Conservation (phyloP, 2,888 invertebrate species). For the Spodoptera exigua region DNA sequence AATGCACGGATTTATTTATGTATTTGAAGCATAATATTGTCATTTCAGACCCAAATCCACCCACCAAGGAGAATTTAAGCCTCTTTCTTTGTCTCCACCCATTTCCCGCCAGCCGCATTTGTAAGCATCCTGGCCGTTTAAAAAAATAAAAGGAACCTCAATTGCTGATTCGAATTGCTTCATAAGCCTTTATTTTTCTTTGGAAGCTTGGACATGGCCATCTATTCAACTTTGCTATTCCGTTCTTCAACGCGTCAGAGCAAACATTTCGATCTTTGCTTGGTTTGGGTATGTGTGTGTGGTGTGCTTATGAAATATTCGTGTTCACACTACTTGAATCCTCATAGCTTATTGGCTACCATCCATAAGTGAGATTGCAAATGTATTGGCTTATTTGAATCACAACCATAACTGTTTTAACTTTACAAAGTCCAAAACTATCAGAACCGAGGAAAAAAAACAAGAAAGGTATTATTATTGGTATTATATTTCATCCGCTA, state of each 20-base stretch:
- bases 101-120: conserved; percentile 35
- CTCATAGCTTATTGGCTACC: too few relatives aligned
- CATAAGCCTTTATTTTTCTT: conserved; percentile 47
- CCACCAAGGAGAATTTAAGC: conserved; percentile 46
- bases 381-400: too few relatives aligned
- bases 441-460: too few relatives aligned
- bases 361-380: too few relatives aligned
- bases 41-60: conserved; percentile 33
- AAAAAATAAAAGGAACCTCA: conserved; percentile 43
- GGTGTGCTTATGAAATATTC: too few relatives aligned
- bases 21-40: conserved; percentile 39
- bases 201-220: conserved; percentile 11
- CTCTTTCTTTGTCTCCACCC: conserved; percentile 17
- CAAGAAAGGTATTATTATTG: too few relatives aligned
- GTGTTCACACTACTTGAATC: too few relatives aligned
- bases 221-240: conserved; percentile 29
- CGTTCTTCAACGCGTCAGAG: conserved; percentile 1
- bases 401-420: too few relatives aligned
- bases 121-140: conserved; percentile 40
- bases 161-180: conserved; percentile 47
- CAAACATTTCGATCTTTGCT: conserved; percentile 5
- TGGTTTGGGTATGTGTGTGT: too few relatives aligned
- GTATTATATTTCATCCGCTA: too few relatives aligned
- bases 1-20: conserved; percentile 27
- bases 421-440: too few relatives aligned